Conservation (phyloP, 2,888 invertebrate species). For the Ecdyonurus torrentis region DNA sequence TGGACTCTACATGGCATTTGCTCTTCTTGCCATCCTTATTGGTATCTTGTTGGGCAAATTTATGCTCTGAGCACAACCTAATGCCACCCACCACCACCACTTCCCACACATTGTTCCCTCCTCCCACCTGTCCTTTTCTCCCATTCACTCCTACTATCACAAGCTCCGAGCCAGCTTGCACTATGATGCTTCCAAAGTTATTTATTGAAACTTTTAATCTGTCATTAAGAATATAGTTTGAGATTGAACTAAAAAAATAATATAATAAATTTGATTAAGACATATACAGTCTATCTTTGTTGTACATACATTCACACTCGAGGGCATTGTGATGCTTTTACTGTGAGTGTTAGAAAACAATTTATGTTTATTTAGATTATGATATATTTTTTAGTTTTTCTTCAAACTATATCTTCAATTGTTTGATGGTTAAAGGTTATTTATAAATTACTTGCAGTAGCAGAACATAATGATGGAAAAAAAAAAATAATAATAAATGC, state of each 20-base stretch:
- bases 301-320: no score
- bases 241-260: neutral
- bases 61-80: slow-evolving; percentile 47
- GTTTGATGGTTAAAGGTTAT: no score
- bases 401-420: no score
- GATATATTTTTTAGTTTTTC: no score
- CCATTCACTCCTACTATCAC: no score
- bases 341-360: no score
- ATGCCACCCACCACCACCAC: neutral
- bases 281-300: no score
- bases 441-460: neutral
- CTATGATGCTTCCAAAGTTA: neutral
- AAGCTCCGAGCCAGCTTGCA: slow-evolving; percentile 3
- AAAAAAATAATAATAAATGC: no score
- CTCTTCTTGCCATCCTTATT: slow-evolving; percentile 48
- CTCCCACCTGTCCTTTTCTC: no score
- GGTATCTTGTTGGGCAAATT: slow-evolving; percentile 67
- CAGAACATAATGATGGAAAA: neutral
- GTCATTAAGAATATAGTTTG: neutral
- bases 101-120: neutral
- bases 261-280: no score
- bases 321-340: no score
- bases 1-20: slow-evolving; percentile 42
- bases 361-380: no score
- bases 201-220: neutral